Percentiles rank a stretch among this genome's conserved stretches.
Evolutionary conservation across 2,113 vertebrate genomes (phyloP).

Genomic region (Plectropomus leopardus): DNA sequence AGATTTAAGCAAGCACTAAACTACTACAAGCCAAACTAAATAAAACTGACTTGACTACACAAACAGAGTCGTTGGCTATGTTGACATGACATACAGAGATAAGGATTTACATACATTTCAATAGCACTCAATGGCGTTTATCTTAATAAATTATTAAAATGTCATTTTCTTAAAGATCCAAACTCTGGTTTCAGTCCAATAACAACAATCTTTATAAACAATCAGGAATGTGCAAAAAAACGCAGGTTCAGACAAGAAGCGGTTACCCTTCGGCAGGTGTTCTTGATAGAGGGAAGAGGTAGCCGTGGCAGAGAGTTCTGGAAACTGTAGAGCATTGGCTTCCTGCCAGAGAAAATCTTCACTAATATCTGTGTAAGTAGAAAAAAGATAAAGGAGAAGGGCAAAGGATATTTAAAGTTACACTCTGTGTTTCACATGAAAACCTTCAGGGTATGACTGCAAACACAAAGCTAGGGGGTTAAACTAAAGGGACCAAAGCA

Average conservation of each 20-base stretch:
- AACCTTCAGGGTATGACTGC: background rate
- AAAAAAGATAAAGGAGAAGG: conserved; percentile 11
- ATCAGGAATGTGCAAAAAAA: background rate
- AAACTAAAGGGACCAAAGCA: background rate
- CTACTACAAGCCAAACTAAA: no score
- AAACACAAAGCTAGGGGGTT: background rate
- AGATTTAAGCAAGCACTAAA: background rate
- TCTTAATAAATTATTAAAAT: no score
- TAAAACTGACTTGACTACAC: no score
- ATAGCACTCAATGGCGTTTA: background rate
- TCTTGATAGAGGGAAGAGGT: conserved; percentile 90
- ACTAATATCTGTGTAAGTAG: conserved; percentile 86
- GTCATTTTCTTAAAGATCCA: background rate
- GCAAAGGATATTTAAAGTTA: background rate
- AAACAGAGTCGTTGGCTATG: background rate
- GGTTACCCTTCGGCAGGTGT: conserved; percentile 91
- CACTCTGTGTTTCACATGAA: background rate
- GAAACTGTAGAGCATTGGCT: conserved; percentile 97
- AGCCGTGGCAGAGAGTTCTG: conserved; percentile 93
- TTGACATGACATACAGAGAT: background rate
- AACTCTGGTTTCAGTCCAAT: background rate
- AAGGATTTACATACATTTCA: background rate
- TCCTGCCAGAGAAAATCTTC: conserved; percentile 94
- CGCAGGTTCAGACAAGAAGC: background rate
- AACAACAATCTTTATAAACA: background rate